These are phyloP conservation scores for Euplexia lucipara DNA, from an alignment of 2,888 invertebrate species.

Conservation along the genomic window DNA sequence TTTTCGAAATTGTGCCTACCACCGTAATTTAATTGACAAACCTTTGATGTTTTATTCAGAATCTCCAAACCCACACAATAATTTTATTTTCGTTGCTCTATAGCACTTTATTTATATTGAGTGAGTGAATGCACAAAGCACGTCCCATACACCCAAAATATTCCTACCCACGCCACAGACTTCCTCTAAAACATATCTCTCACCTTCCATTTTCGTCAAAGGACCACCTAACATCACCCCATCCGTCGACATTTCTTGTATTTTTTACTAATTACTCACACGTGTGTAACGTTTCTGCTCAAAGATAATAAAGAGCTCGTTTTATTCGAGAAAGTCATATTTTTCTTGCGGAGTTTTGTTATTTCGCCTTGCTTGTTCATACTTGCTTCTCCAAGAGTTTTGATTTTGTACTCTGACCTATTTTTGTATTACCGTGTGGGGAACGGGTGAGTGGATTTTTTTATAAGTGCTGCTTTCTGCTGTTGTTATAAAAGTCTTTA, in stretches of 20 bases:
- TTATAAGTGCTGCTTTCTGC: background rate
- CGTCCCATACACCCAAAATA: background rate
- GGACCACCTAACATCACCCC: background rate
- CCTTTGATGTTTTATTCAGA: no score
- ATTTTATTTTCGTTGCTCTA: no score
- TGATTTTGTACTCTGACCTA: slow-evolving; percentile 47
- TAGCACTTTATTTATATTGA: no score
- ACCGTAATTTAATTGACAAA: no score
- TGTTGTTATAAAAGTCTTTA: background rate
- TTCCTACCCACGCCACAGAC: background rate
- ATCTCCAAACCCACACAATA: no score
- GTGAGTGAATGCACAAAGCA: background rate
- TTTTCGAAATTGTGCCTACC: no score
- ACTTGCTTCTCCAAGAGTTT: slow-evolving; percentile 28
- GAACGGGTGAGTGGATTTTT: background rate
- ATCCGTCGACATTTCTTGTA: slow-evolving; percentile 40
- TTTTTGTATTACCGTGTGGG: slow-evolving; percentile 7
- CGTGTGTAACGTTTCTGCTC: slow-evolving; percentile 36
- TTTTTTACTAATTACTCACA: slow-evolving; percentile 57
- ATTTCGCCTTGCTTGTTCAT: slow-evolving; percentile 23
- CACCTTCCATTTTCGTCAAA: slow-evolving; percentile 16
- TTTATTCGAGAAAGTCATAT: slow-evolving; percentile 50
- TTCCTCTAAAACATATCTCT: slow-evolving; percentile 10
- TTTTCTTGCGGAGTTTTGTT: slow-evolving; percentile 51
- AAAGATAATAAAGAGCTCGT: slow-evolving; percentile 47